A percentile compares a stretch with the other conserved stretches of the same genome.
These are phyloP conservation scores for Anseranas semipalmata DNA, from an alignment of 2,113 vertebrate genomes.

Conservation along the genomic window DNA sequence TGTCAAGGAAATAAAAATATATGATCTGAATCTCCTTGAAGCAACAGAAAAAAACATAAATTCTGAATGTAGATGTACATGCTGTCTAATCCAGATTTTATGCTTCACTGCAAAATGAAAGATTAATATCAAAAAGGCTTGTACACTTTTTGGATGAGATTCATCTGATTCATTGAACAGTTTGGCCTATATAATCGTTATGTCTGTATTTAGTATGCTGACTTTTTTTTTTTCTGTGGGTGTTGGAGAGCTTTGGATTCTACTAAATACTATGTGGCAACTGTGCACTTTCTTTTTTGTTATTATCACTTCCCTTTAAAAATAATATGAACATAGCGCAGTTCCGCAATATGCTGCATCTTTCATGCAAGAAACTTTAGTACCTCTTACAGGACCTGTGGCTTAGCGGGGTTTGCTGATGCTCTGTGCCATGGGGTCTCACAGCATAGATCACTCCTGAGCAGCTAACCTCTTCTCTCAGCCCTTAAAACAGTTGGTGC, in stretches of 20 bases:
- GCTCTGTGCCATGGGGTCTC: background rate
- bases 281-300: background rate
- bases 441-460: background rate
- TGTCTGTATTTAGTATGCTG: background rate
- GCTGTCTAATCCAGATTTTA: background rate
- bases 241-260: background rate
- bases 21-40: background rate
- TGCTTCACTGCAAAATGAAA: background rate
- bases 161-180: background rate
- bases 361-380: background rate
- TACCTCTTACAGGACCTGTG: background rate
- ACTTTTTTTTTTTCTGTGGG: background rate
- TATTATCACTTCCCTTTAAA: background rate
- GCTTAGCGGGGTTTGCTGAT: background rate
- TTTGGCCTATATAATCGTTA: background rate
- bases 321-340: background rate
- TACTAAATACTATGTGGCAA: background rate
- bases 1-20: background rate
- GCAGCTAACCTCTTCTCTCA: background rate
- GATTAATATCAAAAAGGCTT: background rate
- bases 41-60: background rate
- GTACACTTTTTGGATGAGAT: background rate
- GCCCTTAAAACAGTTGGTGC: background rate
- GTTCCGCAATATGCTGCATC: background rate
- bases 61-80: background rate